These are phyloP conservation scores for Drosophila tsacasi DNA, from an alignment of 1,140 invertebrate species.

Conservation along the genomic window DNA sequence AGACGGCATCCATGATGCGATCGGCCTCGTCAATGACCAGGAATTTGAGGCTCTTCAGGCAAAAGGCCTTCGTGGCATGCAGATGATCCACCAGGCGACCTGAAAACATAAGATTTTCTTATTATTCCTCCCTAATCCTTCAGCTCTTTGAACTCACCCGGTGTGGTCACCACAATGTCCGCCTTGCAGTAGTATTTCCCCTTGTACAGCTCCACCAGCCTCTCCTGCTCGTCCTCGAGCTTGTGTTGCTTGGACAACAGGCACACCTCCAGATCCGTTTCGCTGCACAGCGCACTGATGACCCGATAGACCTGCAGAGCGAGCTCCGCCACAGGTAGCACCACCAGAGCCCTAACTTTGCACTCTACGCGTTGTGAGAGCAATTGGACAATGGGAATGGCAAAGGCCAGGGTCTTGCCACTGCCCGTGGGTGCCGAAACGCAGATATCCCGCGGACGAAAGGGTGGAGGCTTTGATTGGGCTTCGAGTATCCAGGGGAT, in stretches of 20 bases:
- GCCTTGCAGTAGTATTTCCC: constrained; percentile 86
- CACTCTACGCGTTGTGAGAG: constrained; percentile 84
- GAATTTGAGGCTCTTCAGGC: constrained; percentile 91
- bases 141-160: constrained; percentile 75
- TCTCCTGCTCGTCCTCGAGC: constrained; percentile 91
- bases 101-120: not conserved
- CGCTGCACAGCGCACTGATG: constrained; percentile 90
- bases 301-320: constrained; percentile 95
- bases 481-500: constrained; percentile 92
- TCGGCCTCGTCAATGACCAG: constrained; percentile 98
- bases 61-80: constrained; percentile 94
- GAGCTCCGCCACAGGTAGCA: constrained; percentile 96
- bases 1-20: constrained; percentile 94
- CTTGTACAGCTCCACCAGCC: constrained; percentile 89
- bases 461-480: constrained; percentile 86
- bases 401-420: constrained; percentile 98
- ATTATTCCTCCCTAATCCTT: not conserved
- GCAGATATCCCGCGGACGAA: constrained; percentile 95
- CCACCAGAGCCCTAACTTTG: constrained; percentile 92
- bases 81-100: constrained; percentile 97
- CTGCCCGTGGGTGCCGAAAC: constrained; percentile 98
- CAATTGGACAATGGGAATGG: constrained; percentile 94
- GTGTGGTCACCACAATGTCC: constrained; percentile 97
- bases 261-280: constrained; percentile 90
- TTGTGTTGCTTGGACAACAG: constrained; percentile 90